Evolutionary conservation across 2,113 vertebrate species (phyloP).

Genomic region (Charina bottae): DNA sequence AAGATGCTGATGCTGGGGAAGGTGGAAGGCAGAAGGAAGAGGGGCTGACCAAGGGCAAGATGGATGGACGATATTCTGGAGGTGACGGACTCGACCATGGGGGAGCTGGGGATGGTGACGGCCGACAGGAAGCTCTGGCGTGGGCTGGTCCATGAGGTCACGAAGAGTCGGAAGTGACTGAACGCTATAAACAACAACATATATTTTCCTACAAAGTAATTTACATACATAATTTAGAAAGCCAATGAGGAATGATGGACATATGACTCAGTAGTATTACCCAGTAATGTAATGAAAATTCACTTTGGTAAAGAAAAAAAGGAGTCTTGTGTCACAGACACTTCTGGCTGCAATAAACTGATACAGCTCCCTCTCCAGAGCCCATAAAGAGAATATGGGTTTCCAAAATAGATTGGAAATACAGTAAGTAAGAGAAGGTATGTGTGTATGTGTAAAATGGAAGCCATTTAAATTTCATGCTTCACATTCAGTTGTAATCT

Average conservation of each 20-base stretch:
- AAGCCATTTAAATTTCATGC: neutral
- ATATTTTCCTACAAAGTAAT: neutral
- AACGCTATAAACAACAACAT: too few relatives aligned
- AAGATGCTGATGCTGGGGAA: too few relatives aligned
- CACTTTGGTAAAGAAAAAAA: neutral
- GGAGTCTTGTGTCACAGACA: neutral
- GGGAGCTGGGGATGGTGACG: too few relatives aligned
- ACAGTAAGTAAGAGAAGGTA: neutral
- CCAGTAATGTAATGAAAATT: neutral
- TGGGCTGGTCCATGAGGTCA: too few relatives aligned
- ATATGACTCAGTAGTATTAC: neutral
- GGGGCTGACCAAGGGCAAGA: too few relatives aligned
- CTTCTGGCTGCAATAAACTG: neutral
- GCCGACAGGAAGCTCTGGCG: too few relatives aligned
- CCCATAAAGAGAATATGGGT: neutral
- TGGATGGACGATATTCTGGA: too few relatives aligned
- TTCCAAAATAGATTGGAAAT: neutral
- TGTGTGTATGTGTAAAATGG: neutral
- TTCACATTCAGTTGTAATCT: conserved; percentile 27
- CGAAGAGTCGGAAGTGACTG: too few relatives aligned
- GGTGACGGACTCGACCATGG: too few relatives aligned
- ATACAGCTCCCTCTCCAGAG: neutral
- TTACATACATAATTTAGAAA: neutral
- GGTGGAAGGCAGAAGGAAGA: too few relatives aligned
- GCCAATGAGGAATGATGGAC: neutral